Conservation (phyloP, 2,113 vertebrate genomes). For the Hymenochirus boettgeri region DNA sequence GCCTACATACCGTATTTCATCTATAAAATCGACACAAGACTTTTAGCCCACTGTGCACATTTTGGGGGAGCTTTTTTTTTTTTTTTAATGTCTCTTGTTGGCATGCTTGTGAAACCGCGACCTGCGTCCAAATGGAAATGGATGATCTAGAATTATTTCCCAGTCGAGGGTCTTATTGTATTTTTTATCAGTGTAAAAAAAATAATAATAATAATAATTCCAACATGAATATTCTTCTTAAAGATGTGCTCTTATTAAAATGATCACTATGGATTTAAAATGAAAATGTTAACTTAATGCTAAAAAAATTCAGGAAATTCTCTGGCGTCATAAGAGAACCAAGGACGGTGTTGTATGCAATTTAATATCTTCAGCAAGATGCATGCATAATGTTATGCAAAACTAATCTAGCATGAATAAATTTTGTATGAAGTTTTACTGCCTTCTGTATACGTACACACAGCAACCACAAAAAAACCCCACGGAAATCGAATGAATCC, state of each 20-base stretch:
- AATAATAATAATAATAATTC: constrained; percentile 48
- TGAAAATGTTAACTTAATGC: constrained; percentile 65
- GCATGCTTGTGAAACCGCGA: constrained; percentile 77
- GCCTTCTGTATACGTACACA: constrained; percentile 59
- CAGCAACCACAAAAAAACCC: no score
- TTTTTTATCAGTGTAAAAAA: constrained; percentile 60
- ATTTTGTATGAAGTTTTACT: constrained; percentile 87
- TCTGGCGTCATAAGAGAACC: constrained; percentile 69
- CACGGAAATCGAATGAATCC: no score
- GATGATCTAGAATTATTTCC: constrained; percentile 64
- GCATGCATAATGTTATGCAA: constrained; percentile 99
- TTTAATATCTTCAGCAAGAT: constrained; percentile 85
- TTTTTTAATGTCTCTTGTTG: constrained; percentile 68
- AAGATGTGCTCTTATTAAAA: constrained; percentile 69
- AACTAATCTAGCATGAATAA: constrained; percentile 97
- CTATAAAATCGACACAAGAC: constrained; percentile 61
- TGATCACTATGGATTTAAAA: constrained; percentile 66
- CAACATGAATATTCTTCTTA: constrained; percentile 67
- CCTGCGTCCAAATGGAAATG: constrained; percentile 58
- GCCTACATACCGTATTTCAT: constrained; percentile 61
- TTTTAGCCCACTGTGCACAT: constrained; percentile 63
- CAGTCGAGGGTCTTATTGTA: constrained; percentile 69
- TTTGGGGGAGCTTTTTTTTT: no score
- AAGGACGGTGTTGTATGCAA: constrained; percentile 71
- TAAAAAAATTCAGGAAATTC: no score